phyloP scores from a whole-genome alignment of 2,797 vertebrate species.

The Halcyon chelicuti region DNA sequence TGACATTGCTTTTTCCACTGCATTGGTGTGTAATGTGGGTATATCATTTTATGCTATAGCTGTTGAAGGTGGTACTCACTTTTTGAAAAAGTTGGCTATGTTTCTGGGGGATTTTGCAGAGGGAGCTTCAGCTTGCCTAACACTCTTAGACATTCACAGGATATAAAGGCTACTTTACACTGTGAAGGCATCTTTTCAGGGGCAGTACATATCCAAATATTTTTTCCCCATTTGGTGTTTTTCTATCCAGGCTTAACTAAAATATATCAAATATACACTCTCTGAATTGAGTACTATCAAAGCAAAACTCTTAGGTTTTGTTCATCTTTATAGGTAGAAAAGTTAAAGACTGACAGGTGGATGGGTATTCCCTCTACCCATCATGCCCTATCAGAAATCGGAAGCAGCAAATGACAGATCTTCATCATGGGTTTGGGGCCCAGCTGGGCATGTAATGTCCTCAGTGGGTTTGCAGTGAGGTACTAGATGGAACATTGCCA shows the following conservation, averaged over 20 bases:
- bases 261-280: not conserved
- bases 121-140: not conserved
- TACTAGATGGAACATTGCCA: not conserved
- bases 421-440: not conserved
- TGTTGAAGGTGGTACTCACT: not conserved
- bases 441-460: not conserved
- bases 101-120: not conserved
- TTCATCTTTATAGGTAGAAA: not conserved
- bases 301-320: not conserved
- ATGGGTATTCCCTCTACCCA: accelerated
- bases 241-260: not conserved
- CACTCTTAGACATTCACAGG: not conserved
- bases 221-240: not conserved
- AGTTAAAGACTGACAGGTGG: not conserved
- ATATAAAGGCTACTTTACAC: not conserved
- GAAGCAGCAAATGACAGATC: not conserved
- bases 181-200: not conserved
- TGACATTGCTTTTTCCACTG: not conserved
- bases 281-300: not conserved
- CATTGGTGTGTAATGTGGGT: not conserved
- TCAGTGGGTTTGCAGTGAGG: not conserved
- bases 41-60: not conserved
- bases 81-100: not conserved
- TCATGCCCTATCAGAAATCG: not conserved
- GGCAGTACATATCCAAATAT: not conserved